phyloP scores from a whole-genome alignment of 2,888 invertebrate species.

The Hetaerina titia region DNA sequence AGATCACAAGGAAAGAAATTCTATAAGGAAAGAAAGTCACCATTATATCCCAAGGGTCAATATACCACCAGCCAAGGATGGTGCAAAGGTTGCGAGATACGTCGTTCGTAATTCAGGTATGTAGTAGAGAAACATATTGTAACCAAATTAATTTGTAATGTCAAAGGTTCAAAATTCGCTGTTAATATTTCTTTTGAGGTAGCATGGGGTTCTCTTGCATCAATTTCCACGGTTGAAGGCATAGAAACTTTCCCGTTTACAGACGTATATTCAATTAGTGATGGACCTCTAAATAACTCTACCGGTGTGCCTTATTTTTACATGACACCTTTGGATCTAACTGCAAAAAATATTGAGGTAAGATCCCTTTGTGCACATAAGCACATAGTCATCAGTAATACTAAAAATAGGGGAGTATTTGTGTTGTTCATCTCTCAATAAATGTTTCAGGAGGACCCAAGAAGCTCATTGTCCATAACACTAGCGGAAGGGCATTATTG shows the following conservation, averaged over 20 bases:
- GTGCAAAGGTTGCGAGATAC: constrained; percentile 85
- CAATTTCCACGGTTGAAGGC: constrained; percentile 82
- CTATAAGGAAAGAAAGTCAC: not conserved
- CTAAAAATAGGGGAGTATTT: not conserved
- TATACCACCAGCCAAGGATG: constrained; percentile 81
- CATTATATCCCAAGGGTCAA: not conserved
- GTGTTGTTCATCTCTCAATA: not conserved
- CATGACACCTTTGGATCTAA: constrained; percentile 85
- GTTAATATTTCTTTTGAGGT: constrained; percentile 56
- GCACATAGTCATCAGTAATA: not conserved
- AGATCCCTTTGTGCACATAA: constrained; percentile 71
- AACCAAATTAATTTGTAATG: not conserved
- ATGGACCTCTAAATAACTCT: constrained; percentile 84
- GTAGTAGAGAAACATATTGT: not conserved
- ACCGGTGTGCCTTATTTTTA: constrained; percentile 87
- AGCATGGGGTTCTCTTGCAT: constrained; percentile 88
- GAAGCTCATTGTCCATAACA: constrained; percentile 84
- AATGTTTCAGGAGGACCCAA: constrained; percentile 76
- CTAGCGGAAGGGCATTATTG: constrained; percentile 86
- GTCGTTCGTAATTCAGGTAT: constrained; percentile 85
- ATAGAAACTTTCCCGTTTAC: constrained; percentile 84
- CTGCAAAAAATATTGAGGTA: constrained; percentile 84
- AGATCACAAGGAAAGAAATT: not conserved
- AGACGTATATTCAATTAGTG: constrained; percentile 85
- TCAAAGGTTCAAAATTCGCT: not conserved